A percentile compares a stretch with the other conserved stretches of the same genome.
phyloP scores from a whole-genome alignment of 2,113 vertebrate genomes.

The Meleagris gallopavo region DNA sequence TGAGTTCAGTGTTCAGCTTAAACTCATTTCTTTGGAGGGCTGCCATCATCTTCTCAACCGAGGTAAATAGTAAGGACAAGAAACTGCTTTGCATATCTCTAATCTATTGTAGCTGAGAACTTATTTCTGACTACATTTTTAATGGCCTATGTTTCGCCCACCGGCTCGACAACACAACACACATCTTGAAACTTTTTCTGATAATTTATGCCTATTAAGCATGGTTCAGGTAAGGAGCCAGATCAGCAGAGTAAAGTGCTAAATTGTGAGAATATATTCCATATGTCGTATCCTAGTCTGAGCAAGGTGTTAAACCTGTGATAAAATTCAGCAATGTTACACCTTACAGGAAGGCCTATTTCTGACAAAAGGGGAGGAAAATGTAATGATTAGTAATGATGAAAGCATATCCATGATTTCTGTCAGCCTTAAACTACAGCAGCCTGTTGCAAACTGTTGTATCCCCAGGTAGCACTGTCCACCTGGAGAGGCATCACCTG shows the following conservation, averaged over 20 bases:
- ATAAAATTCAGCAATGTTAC: background rate
- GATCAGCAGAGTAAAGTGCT: background rate
- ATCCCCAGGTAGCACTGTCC: background rate
- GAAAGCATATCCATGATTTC: background rate
- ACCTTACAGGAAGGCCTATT: background rate
- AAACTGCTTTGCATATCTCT: slow-evolving; percentile 27
- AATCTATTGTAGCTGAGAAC: background rate
- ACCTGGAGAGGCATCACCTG: accelerated
- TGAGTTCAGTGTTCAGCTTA: slow-evolving; percentile 38
- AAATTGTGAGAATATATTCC: background rate
- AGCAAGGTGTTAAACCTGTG: background rate
- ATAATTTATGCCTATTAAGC: background rate
- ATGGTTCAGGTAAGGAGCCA: slow-evolving; percentile 18
- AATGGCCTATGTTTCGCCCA: background rate
- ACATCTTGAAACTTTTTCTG: background rate
- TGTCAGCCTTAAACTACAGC: background rate
- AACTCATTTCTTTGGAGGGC: slow-evolving; percentile 41
- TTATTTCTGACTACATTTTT: slow-evolving; percentile 27
- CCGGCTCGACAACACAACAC: background rate
- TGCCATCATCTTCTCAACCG: slow-evolving; percentile 17
- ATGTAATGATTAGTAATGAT: background rate
- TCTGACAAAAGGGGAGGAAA: background rate
- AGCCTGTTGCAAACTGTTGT: background rate
- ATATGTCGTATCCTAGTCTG: background rate
- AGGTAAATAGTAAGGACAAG: slow-evolving; percentile 42